A percentile compares a stretch with the other conserved stretches of the same genome.
Conservation (phyloP, 1,140 invertebrate genomes). For the Drosophila pachea region DNA sequence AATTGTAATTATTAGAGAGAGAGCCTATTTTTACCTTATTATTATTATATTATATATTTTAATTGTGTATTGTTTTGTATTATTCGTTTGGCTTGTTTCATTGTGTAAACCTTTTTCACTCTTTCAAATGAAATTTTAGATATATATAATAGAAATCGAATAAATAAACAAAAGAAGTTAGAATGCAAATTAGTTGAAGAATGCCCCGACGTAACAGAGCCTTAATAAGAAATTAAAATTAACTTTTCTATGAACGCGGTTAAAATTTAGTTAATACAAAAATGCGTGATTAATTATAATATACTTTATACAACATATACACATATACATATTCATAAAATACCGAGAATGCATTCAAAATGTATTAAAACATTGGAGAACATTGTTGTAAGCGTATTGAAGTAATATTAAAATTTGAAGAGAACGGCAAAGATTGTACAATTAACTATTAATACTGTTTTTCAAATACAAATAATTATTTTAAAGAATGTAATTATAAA, state of each 20-base stretch:
- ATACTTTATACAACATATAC: conserved; percentile 48
- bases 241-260: conserved; percentile 68
- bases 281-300: conserved; percentile 46
- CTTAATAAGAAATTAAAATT: conserved; percentile 71
- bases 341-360: conserved; percentile 65
- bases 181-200: conserved; percentile 48
- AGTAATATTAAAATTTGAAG: conserved; percentile 48
- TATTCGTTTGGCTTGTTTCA: conserved; percentile 43
- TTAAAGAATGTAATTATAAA: conserved; percentile 33
- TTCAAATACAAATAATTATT: conserved; percentile 51
- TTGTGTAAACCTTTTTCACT: conserved; percentile 30
- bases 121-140: conserved; percentile 51
- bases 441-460: conserved; percentile 73
- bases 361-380: conserved; percentile 59
- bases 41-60: conserved; percentile 53
- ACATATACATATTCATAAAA: conserved; percentile 53
- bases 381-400: conserved; percentile 37
- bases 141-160: conserved; percentile 41
- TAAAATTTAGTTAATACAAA: conserved; percentile 61
- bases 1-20: conserved; percentile 35
- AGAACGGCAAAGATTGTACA: conserved; percentile 57
- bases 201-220: conserved; percentile 55
- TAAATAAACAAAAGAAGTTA: conserved; percentile 56
- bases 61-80: conserved; percentile 44
- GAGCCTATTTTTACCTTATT: conserved; percentile 21